A percentile compares a stretch with the other conserved stretches of the same genome.
Evolutionary conservation across 1,140 invertebrate species (phyloP).

Genomic region (Pristionchus pacificus): DNA sequence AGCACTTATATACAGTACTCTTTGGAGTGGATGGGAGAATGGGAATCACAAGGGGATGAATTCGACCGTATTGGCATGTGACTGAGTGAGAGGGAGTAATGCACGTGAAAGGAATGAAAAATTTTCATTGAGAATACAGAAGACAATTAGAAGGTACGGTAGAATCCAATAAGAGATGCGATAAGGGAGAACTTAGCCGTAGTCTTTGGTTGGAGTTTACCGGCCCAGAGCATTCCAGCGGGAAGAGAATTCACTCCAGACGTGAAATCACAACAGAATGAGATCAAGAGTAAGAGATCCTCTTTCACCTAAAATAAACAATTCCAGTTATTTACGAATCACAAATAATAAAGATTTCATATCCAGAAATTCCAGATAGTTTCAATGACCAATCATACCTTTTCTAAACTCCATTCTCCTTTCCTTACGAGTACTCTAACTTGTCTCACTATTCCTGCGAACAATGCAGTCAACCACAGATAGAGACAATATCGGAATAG

Average conservation of each 20-base stretch:
- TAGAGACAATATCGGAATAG: slow-evolving; percentile 39
- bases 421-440: slow-evolving; percentile 19
- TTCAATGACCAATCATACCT: not conserved
- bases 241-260: slow-evolving; percentile 12
- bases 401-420: not conserved
- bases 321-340: too few relatives aligned
- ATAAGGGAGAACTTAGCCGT: slow-evolving; percentile 31
- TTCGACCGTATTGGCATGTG: too few relatives aligned
- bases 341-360: too few relatives aligned
- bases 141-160: slow-evolving; percentile 26
- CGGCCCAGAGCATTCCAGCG: slow-evolving; percentile 31
- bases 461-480: slow-evolving; percentile 36
- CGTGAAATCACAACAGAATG: not conserved
- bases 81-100: too few relatives aligned
- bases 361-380: too few relatives aligned
- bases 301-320: not conserved
- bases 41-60: too few relatives aligned
- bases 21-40: too few relatives aligned
- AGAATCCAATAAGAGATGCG: slow-evolving; percentile 39
- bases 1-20: too few relatives aligned
- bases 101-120: not conserved
- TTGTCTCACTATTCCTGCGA: slow-evolving; percentile 30
- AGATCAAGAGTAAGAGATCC: not conserved
- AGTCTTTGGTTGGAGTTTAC: slow-evolving; percentile 29
- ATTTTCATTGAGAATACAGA: not conserved